These are phyloP conservation scores for Gandaritis pyraliata DNA, from an alignment of 2,888 invertebrate species.

Conservation along the genomic window DNA sequence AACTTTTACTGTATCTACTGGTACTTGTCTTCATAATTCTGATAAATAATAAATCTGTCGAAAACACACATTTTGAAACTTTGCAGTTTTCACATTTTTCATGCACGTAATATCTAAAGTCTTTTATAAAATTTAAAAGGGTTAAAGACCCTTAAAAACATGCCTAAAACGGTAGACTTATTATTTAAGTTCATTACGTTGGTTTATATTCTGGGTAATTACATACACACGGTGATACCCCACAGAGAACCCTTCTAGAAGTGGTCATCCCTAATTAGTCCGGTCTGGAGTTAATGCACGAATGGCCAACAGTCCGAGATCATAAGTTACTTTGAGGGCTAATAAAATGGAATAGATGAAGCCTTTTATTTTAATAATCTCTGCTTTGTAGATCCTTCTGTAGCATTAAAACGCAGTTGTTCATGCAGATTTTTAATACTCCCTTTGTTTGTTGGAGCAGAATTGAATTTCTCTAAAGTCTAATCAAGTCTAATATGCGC, in stretches of 20 bases:
- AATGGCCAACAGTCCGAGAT: slow-evolving; percentile 21
- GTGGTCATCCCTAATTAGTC: slow-evolving; percentile 33
- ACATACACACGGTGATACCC: slow-evolving; percentile 50
- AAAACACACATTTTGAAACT: no score
- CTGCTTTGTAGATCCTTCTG: background rate
- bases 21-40: no score
- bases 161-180: background rate
- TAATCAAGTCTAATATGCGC: no score
- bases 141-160: background rate
- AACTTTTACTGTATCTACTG: no score
- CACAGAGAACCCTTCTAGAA: slow-evolving; percentile 43
- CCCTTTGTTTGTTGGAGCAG: no score
- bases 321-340: slow-evolving; percentile 31
- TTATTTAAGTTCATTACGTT: slow-evolving; percentile 4
- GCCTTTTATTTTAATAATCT: slow-evolving; percentile 25
- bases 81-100: no score
- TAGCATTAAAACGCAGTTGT: background rate
- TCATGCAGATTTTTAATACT: no score
- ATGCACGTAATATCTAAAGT: no score
- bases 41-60: no score
- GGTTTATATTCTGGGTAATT: slow-evolving; percentile 41
- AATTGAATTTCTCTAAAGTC: no score
- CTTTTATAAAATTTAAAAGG: no score
- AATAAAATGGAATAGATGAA: slow-evolving; percentile 29
- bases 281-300: slow-evolving; percentile 34